These are phyloP conservation scores for Perognathus longimembris DNA, from an alignment of 2,113 vertebrate genomes.

Conservation along the genomic window DNA sequence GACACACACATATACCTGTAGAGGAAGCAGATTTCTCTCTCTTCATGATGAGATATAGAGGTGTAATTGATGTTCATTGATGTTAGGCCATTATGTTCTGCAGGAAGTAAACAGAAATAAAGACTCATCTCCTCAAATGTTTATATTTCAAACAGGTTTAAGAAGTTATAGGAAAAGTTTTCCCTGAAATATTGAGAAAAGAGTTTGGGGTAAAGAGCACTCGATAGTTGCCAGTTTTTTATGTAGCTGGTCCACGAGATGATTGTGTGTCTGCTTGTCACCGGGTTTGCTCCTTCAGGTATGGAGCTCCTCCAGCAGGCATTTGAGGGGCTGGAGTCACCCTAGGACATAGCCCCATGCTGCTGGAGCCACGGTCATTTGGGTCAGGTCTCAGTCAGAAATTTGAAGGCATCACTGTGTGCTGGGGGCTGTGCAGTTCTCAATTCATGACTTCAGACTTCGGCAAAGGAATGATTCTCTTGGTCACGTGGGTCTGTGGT, in stretches of 20 bases:
- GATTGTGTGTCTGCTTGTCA: rapidly evolving
- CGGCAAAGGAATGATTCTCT: not conserved
- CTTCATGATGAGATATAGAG: not conserved
- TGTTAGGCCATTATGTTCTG: rapidly evolving
- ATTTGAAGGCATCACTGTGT: rapidly evolving
- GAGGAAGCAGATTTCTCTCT: not conserved
- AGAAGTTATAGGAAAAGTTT: not conserved
- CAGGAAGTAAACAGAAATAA: too few species aligned
- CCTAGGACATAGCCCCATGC: too few species aligned
- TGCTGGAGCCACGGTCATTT: not conserved
- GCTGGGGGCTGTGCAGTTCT: not conserved
- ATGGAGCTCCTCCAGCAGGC: not conserved
- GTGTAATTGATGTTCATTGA: rapidly evolving
- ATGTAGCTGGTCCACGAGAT: not conserved
- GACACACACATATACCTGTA: not conserved
- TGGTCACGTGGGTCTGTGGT: rapidly evolving
- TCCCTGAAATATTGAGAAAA: not conserved
- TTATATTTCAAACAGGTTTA: not conserved
- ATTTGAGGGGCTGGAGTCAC: rapidly evolving
- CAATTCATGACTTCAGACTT: not conserved
- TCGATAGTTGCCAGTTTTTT: not conserved
- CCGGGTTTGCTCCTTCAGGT: not conserved
- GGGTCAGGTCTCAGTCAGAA: not conserved
- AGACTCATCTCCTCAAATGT: not conserved
- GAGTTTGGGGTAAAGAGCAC: not conserved